These are phyloP conservation scores for Platypus cylindrus DNA, from an alignment of 2,888 invertebrate species.

Conservation along the genomic window DNA sequence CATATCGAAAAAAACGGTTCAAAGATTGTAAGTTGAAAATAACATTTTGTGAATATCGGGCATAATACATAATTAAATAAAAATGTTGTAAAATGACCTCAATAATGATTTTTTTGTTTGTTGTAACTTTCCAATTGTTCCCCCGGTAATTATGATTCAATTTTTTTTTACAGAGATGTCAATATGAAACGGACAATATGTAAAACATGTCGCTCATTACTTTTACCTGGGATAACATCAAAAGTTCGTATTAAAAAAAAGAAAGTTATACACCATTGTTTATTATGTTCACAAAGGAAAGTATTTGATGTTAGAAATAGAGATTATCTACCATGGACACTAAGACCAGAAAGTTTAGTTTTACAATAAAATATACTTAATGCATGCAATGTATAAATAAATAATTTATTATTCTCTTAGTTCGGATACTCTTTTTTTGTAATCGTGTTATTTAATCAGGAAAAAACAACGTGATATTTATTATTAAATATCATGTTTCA, in stretches of 20 bases:
- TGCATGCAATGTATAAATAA: too few relatives aligned
- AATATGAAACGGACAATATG: constrained; percentile 41
- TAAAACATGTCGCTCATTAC: constrained; percentile 38
- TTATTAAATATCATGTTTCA: too few relatives aligned
- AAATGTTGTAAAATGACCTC: too few relatives aligned
- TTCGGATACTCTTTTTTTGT: too few relatives aligned
- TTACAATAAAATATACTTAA: too few relatives aligned
- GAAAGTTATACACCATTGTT: constrained; percentile 35
- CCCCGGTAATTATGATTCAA: too few relatives aligned
- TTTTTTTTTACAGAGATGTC: constrained; percentile 33
- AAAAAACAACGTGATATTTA: too few relatives aligned
- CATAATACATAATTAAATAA: too few relatives aligned
- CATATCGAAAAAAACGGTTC: constrained; percentile 31
- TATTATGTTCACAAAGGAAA: constrained; percentile 32
- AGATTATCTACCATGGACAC: constrained; percentile 35
- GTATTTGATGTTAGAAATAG: constrained; percentile 31
- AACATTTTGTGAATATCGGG: too few relatives aligned
- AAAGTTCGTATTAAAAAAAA: constrained; percentile 38
- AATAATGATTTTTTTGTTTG: background rate
- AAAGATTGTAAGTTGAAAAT: constrained; percentile 29
- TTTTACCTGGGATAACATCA: constrained; percentile 40
- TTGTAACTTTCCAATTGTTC: constrained; percentile 2
- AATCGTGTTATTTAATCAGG: too few relatives aligned
- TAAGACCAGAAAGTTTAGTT: constrained; percentile 34
- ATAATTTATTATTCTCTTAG: too few relatives aligned